Evolutionary conservation across 1,140 invertebrate species (phyloP).

Genomic region (Trachymyrmex septentrionalis): DNA sequence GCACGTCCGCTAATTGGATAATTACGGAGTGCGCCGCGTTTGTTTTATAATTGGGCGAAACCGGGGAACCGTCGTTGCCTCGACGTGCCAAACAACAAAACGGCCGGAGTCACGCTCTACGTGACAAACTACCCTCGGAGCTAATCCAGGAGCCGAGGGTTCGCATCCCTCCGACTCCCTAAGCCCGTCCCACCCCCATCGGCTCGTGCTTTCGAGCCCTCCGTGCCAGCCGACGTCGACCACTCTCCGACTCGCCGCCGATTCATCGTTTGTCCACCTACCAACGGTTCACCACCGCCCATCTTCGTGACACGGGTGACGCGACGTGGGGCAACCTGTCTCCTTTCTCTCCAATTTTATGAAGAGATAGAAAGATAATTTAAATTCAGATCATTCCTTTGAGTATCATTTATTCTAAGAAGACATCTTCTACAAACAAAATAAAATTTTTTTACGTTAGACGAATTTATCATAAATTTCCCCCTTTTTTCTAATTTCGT

Average conservation of each 20-base stretch:
- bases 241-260: slow-evolving; percentile 5
- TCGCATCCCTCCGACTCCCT: slow-evolving; percentile 54
- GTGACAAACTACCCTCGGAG: slow-evolving; percentile 85
- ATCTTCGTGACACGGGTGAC: neutral
- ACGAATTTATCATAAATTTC: too few species aligned
- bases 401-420: too few species aligned
- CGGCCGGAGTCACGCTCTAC: slow-evolving; percentile 85
- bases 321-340: neutral
- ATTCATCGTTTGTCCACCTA: slow-evolving; percentile 43
- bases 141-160: slow-evolving; percentile 80
- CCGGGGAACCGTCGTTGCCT: slow-evolving; percentile 76
- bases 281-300: neutral
- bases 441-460: too few species aligned
- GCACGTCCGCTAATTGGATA: slow-evolving; percentile 86
- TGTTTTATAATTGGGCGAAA: slow-evolving; percentile 87
- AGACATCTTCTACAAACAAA: too few species aligned
- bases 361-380: slow-evolving; percentile 7
- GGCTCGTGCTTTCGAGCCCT: neutral
- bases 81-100: slow-evolving; percentile 86
- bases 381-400: neutral
- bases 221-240: slow-evolving; percentile 8
- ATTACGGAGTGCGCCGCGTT: slow-evolving; percentile 85
- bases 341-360: neutral
- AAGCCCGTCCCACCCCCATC: slow-evolving; percentile 28
- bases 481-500: too few species aligned